Base-by-base conservation (phyloP, 2,888 invertebrate species). In the Dolomedes plantarius region DNA sequence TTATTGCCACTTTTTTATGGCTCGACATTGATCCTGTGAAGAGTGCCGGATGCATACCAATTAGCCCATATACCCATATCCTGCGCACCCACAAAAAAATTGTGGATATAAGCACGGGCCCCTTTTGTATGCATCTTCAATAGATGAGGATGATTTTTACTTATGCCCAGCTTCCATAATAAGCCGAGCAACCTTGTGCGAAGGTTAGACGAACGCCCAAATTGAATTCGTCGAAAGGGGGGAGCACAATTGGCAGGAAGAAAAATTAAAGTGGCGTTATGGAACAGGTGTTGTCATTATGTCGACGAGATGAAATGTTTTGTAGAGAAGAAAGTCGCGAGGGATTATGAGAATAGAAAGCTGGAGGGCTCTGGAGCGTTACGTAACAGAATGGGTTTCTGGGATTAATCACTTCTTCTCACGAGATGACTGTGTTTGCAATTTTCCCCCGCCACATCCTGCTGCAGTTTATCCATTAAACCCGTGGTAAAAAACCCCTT, bases 41-140 rank as follows among this genome's bases (percentile, higher is more conserved):
- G 23, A 28, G 27, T 50, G 16, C 80, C 73, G 80, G 80, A 80
- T 80, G 74, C 80, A 68, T 74, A 50, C 80, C 80, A 80, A 80
- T 80, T 80, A 80, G 73, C 80, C 80, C 74, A 73, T 67, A 67
- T 80, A 80, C 80, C 80, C 74, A 80, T 74, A 80, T 80, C 73
- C 80, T 68, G 80, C 41, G 41, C 41, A 36, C 36, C 5, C 31
- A 31, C 29, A 32, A 29, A 65, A n/a, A 68, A 68, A 69, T 19
- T 1, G 13, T 19, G 23, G 16, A 11, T 19, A 67, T 16, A 23
- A 41, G 19, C 27, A 32, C 19, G n/a, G 27, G 11, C 27, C 27
- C 9, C 56, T 56, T 56, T 56, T 56, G 56, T 56, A 16, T 19
- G 11, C 19, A 5, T 56, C 23, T 23, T 56, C 56, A 23, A 56